Evolutionary conservation across 2,888 invertebrate species (phyloP).

Genomic region (Xestia c-nigrum): DNA sequence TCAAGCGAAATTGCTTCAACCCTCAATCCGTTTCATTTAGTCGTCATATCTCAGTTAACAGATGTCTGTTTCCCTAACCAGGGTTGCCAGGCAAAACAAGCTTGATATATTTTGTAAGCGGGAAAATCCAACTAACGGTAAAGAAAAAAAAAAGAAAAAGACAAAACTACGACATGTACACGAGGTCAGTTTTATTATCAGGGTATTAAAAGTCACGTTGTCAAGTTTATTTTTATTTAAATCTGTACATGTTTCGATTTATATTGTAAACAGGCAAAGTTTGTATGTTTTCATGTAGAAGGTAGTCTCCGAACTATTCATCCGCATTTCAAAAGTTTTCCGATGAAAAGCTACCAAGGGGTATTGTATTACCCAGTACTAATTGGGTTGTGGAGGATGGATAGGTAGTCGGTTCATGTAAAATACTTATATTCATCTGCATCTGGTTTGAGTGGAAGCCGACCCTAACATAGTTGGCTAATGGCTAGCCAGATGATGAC

Average conservation of each 20-base stretch:
- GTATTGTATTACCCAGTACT: too few species aligned
- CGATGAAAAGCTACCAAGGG: too few species aligned
- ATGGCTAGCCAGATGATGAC: too few species aligned
- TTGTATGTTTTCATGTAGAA: neutral
- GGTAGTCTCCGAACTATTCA: neutral
- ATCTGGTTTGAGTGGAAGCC: too few species aligned
- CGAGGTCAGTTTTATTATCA: slow-evolving; percentile 30
- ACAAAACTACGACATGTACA: neutral
- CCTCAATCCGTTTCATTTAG: slow-evolving; percentile 39
- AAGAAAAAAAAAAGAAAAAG: slow-evolving; percentile 11
- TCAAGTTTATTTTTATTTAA: slow-evolving; percentile 3
- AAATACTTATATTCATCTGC: too few species aligned
- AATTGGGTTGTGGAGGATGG: too few species aligned
- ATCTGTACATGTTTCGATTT: neutral
- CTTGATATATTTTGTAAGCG: slow-evolving; percentile 3
- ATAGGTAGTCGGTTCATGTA: too few species aligned
- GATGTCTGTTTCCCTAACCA: slow-evolving; percentile 10
- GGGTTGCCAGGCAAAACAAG: slow-evolving; percentile 10
- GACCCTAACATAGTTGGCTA: too few species aligned
- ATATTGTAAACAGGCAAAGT: neutral
- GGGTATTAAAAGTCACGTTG: neutral
- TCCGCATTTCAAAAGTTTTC: neutral
- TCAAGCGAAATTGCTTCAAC: slow-evolving; percentile 22
- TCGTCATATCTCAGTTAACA: slow-evolving; percentile 44
- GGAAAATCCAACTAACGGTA: neutral